Evolutionary conservation across 2,797 vertebrate species (phyloP).

Genomic region (Poeciliopsis presidionis): DNA sequence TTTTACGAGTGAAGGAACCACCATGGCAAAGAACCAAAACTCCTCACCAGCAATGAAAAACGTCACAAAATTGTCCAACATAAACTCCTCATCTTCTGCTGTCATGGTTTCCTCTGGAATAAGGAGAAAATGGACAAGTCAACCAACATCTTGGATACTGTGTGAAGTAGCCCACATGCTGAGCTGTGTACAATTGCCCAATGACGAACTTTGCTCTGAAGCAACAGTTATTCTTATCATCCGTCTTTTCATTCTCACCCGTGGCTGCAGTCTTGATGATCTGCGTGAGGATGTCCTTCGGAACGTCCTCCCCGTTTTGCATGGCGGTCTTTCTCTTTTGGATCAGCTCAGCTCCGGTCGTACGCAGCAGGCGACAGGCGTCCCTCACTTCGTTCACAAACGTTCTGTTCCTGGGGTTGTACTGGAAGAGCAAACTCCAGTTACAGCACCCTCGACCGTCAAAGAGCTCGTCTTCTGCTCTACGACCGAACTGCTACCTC

Average conservation of each 20-base stretch:
- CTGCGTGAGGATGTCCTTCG: conserved; percentile 88
- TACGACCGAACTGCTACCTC: conserved; percentile 41
- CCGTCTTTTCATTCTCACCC: conserved; percentile 28
- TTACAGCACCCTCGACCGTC: background rate
- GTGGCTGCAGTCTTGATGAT: conserved; percentile 85
- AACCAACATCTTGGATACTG: background rate
- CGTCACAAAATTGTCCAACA: conserved; percentile 92
- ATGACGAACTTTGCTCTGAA: background rate
- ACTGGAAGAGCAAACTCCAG: conserved; percentile 64
- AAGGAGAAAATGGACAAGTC: background rate
- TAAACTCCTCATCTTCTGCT: conserved; percentile 82
- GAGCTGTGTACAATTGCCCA: background rate
- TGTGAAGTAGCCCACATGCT: background rate
- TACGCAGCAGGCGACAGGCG: conserved; percentile 82
- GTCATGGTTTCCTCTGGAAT: conserved; percentile 80
- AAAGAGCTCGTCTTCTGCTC: background rate
- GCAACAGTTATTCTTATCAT: background rate
- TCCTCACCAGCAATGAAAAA: conserved; percentile 91
- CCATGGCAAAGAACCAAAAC: background rate
- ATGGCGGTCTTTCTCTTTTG: conserved; percentile 81
- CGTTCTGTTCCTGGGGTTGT: conserved; percentile 79
- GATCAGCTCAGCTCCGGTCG: conserved; percentile 85
- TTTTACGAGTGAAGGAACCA: background rate
- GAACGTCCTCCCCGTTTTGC: conserved; percentile 78
- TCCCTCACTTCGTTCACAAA: conserved; percentile 80